Conservation (phyloP, 2,888 invertebrate species). For the Synergus laeviventris region DNA sequence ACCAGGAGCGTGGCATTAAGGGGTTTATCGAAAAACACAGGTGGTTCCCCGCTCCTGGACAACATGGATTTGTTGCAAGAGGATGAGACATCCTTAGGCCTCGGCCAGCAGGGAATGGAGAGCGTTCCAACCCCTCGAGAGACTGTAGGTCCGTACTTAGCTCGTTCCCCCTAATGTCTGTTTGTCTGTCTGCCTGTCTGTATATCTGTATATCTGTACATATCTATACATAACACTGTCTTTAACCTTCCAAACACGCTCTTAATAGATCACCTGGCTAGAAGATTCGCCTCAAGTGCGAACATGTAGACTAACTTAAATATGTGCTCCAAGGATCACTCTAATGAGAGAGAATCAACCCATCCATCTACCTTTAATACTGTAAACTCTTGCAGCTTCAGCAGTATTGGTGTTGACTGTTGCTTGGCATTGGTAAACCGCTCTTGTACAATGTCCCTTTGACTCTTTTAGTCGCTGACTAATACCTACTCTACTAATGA, state of each 20-base stretch:
- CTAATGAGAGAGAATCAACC: constrained; percentile 18
- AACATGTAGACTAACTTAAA: constrained; percentile 50
- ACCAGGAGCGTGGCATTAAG: constrained; percentile 61
- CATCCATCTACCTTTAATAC: constrained; percentile 32
- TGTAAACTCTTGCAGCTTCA: constrained; percentile 62
- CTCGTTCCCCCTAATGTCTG: constrained; percentile 69
- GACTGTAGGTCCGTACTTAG: constrained; percentile 75
- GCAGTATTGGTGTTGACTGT: constrained; percentile 74
- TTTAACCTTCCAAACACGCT: constrained; percentile 61
- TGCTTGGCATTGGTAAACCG: constrained; percentile 72
- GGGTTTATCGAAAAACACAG: constrained; percentile 67
- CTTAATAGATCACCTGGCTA: constrained; percentile 55
- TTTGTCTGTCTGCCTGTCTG: constrained; percentile 61
- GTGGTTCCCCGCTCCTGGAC: constrained; percentile 75
- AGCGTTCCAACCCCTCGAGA: constrained; percentile 73
- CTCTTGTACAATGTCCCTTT: constrained; percentile 52
- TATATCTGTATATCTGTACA: constrained; percentile 49
- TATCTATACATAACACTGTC: constrained; percentile 62
- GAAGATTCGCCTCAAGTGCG: constrained; percentile 9
- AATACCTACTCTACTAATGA: constrained; percentile 44
- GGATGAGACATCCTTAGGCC: constrained; percentile 74
- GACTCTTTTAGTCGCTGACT: constrained; percentile 57
- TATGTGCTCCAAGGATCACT: constrained; percentile 40
- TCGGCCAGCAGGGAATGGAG: constrained; percentile 74
- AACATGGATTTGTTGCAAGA: constrained; percentile 75